These are phyloP conservation scores for Eulemur rufifrons DNA, from an alignment of 2,113 vertebrate genomes.

Conservation along the genomic window DNA sequence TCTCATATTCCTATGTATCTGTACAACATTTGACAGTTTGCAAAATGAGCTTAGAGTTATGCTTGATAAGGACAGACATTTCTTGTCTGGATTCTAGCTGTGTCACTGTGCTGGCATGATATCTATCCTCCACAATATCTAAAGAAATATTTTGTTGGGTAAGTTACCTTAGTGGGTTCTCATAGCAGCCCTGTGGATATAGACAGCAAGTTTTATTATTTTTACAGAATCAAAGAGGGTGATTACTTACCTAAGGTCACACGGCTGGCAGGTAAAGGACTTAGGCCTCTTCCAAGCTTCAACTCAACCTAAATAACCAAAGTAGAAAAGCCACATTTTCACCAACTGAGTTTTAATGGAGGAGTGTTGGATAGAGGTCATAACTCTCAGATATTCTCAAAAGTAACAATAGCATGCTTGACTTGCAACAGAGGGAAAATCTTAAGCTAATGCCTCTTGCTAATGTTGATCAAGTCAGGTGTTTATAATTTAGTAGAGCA, in stretches of 20 bases:
- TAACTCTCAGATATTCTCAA: neutral
- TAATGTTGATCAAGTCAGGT: neutral
- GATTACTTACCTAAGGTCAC: neutral
- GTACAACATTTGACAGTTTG: neutral
- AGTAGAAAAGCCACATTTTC: neutral
- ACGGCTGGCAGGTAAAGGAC: neutral
- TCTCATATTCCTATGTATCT: neutral
- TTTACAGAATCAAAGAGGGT: neutral
- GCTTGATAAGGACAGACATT: neutral
- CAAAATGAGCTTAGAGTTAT: neutral
- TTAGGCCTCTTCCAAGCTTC: neutral
- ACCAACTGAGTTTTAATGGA: neutral
- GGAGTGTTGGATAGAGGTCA: neutral
- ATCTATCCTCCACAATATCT: neutral
- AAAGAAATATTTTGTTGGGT: neutral
- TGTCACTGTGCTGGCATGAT: neutral
- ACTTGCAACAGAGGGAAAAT: neutral
- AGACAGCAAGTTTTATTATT: neutral
- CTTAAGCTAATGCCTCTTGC: neutral
- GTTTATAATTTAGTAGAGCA: neutral
- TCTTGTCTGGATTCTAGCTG: neutral
- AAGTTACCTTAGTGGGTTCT: neutral
- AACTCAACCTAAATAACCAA: neutral
- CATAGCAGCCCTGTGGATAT: neutral
- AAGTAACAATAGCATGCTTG: neutral